phyloP scores from a whole-genome alignment of 2,113 vertebrate species.

The Brachypodius melanocephalos region DNA sequence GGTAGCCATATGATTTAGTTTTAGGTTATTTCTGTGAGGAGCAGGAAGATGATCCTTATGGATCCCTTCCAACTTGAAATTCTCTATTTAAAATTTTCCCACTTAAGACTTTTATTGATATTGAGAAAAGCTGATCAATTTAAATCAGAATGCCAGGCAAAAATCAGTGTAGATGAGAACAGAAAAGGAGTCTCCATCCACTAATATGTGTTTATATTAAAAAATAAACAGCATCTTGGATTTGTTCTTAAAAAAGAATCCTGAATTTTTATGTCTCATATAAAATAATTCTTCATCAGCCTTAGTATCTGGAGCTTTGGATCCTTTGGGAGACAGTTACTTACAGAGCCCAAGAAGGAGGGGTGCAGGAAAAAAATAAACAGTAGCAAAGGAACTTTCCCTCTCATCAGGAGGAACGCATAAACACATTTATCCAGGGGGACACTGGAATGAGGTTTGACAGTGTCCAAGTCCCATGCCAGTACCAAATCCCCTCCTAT shows the following conservation, averaged over 20 bases:
- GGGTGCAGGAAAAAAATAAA: neutral
- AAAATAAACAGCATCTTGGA: neutral
- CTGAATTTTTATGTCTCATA: neutral
- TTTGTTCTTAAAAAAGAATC: neutral
- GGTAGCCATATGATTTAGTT: neutral
- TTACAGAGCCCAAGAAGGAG: neutral
- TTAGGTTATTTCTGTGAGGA: neutral
- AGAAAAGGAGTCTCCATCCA: neutral
- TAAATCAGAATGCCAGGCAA: neutral
- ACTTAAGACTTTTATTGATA: neutral
- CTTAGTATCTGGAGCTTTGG: neutral
- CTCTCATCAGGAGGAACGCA: neutral
- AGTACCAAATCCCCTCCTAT: neutral
- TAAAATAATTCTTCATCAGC: neutral
- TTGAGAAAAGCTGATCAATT: neutral
- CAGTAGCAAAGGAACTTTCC: neutral
- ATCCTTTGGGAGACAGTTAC: neutral
- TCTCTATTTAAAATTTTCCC: neutral
- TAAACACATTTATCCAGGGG: neutral
- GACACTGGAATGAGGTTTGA: neutral
- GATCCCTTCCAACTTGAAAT: neutral
- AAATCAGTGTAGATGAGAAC: neutral
- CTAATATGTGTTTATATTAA: neutral
- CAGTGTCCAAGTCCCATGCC: neutral
- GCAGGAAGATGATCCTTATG: neutral